These are phyloP conservation scores for Oncorhynchus tshawytscha DNA, from an alignment of 2,113 vertebrate genomes.

Conservation along the genomic window DNA sequence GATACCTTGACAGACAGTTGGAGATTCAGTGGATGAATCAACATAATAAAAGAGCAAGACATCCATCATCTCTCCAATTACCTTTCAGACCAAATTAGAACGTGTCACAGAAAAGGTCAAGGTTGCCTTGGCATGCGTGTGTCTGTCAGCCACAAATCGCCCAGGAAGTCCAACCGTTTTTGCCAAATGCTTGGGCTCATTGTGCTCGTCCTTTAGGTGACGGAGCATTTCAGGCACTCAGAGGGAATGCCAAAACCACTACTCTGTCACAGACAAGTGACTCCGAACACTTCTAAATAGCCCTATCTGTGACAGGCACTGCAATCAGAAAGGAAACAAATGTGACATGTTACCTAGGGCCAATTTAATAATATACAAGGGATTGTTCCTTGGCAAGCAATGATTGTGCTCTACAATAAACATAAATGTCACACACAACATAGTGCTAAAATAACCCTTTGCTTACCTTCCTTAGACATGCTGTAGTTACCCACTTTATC, in stretches of 20 bases:
- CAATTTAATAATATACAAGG: constrained; percentile 32
- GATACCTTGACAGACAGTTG: constrained; percentile 46
- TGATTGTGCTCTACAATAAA: constrained; percentile 33
- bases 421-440: constrained; percentile 23
- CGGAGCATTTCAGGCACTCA: constrained; percentile 12
- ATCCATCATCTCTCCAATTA: constrained; percentile 63
- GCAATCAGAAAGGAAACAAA: constrained; percentile 29
- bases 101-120: constrained; percentile 53
- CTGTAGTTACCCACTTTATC: neutral
- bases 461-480: neutral
- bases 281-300: constrained; percentile 12
- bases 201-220: neutral
- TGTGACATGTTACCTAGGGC: constrained; percentile 25
- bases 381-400: constrained; percentile 24
- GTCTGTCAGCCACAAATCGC: constrained; percentile 29
- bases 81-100: constrained; percentile 59
- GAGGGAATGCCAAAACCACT: constrained; percentile 6
- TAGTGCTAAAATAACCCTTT: constrained; percentile 24
- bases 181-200: constrained; percentile 14
- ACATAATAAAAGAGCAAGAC: constrained; percentile 59
- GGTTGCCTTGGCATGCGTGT: constrained; percentile 20
- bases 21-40: constrained; percentile 49
- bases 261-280: constrained; percentile 12
- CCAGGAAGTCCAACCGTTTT: constrained; percentile 11
- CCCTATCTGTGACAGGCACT: constrained; percentile 33